Base-by-base conservation (phyloP, 2,888 invertebrate genomes). In the Pheosia gnoma region DNA sequence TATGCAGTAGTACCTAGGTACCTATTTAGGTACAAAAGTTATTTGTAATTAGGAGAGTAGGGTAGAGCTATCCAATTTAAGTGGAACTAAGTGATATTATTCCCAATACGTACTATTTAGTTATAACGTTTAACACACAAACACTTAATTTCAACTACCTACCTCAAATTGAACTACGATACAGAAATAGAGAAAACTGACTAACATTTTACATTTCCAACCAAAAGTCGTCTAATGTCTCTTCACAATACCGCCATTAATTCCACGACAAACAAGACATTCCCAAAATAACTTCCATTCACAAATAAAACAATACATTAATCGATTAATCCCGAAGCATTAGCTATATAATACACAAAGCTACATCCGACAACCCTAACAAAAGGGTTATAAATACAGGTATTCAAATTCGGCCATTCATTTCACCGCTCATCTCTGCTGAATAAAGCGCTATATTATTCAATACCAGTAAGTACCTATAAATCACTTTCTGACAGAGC, bases 391-490 rank as follows among this genome's bases (percentile, higher is more conserved):
- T 72, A 72, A 75, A 75, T 75, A 74, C 67, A 76, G 69, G 72
- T 75, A 78, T 79, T 82, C 79, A 78, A 80, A 80, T 74, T 74
- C 60, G 61, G 61, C 65, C 72, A 69, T 76, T 68, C 71, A 76
- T 75, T 75, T 74, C 70, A 71, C 67, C 76, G 74, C 65, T 79
- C 79, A 76, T 80, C 69, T 72, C 69, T 72, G 61, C 57, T 70
- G 70, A 70, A 68, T 74, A 77, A 81, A 77, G 73, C 72, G 76
- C 64, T 82, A 80, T 80, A 77, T 80, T 79, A 77, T 81, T 80
- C 74, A 76, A 74, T 75, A 68, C 66, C 66, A 59, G 63, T 65
- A 25, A 25, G 25, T 25, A 25, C 25, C 25, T 25, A 76, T 72
- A 73, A 78, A 76, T 77, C 77, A 76, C 75, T 78, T 75, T 76